Base-by-base conservation (phyloP, 2,113 vertebrate species). In the Larimichthys crocea region DNA sequence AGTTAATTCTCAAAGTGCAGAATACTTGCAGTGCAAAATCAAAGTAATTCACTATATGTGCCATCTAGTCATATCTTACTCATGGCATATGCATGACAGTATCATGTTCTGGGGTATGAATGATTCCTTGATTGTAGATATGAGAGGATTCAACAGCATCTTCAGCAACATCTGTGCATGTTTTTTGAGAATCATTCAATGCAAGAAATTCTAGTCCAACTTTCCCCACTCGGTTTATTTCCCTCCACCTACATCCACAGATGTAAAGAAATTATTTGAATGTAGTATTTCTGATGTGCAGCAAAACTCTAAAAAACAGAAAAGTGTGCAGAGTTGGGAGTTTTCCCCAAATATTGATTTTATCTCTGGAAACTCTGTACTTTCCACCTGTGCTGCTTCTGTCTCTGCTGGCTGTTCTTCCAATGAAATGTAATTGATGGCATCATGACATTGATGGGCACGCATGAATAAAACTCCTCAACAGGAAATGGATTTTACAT, bases 401-500 rank as follows among this genome's bases (percentile, higher is more conserved):
- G 16, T 11, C 5, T 65, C 17, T 48, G 49, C 19, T 9, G 22
- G 20, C n/a, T 42, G 35, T 9, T 9, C 48, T n/a, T 74, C 20
- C 12, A 48, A 22, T 48, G 3, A 5, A 7, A 6, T 1, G 0
- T 26, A 50, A 8, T 10, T 5, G 26, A 26, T 3, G 26, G 26
- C 26, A 26, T 26, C 26, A 26, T 7, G 10, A 49, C n/a, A 71
- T 40, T 4, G 0, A 57, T 44, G 4, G 12, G 31, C 22, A 14
- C 8, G 3, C 1, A 2, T 26, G 40, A 35, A 65, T 19, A 50
- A 40, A 69, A 60, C 3, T 46, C 24, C 15, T 50, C 0, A 4
- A 72, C 48, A 42, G 73, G 82, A 86, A 86, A 53, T n/a, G 0
- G 5, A 63, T 57, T 57, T 63, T 19, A 22, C 5, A 59, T 49